Evolutionary conservation across 2,797 vertebrate species (phyloP), one percentile per base, ranked within the genome.

Genomic region (Leptoclinus maculatus): DNA sequence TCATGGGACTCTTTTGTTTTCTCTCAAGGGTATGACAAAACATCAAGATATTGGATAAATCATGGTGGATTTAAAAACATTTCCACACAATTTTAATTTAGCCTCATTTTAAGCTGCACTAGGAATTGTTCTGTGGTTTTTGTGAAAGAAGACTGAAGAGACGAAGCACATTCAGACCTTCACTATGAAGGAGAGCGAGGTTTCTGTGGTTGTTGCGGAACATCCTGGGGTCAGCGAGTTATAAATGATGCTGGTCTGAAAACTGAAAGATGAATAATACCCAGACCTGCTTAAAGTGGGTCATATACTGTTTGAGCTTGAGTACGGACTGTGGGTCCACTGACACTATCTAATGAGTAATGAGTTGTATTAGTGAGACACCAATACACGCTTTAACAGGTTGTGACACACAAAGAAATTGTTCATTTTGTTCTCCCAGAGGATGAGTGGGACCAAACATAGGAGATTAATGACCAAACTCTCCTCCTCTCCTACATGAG

Each of bases 291-390:
- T 74, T 5, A 76, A 88, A 86, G 68, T 80, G 71, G 82, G 78
- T 78, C 82, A 68, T n/a, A 49, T n/a, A 67, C 29, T 39, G 29
- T 76, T 66, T 62, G 68, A 60, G 38, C 7, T 13, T 14, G 12
- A 51, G 41, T 65, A 34, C 62, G 54, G 32, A 54, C 19, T 25
- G 47, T 7, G 17, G 56, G 59, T 72, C 76, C 79, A 64, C 58
- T 74, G 74, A 74, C 80, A 76, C 16, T 73, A 79, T 84, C 23
- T 75, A 67, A 71, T 86, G 80, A 89, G 43, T 76, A 70, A 83
- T 89, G 62, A 23, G 7, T 70, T 72, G 39, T 62, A 65, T 77
- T 87, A 83, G 59, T 71, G 62, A 36, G 53, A 66, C 64, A 51
- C 60, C 54, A 80, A 74, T 38, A 70, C 17, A 59, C 57, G 34